Conservation (phyloP, 2,797 vertebrate genomes). For the Channallabes apus region DNA sequence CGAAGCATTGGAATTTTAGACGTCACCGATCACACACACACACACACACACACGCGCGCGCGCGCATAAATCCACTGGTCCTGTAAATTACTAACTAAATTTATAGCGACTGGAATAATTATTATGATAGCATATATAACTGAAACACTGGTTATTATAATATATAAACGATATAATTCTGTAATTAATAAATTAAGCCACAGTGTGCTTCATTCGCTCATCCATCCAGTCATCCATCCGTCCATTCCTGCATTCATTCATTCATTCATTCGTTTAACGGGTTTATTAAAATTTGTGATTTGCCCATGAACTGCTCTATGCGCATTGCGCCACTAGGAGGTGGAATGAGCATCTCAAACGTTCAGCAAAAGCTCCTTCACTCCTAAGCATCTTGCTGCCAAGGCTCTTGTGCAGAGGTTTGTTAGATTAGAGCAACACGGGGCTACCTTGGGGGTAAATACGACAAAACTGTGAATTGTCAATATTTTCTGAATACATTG, state of each 20-base stretch:
- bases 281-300: not conserved
- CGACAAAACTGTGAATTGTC: conserved; percentile 17
- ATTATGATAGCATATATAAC: not conserved
- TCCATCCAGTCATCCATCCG: not conserved
- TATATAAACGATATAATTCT: not conserved
- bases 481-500: not conserved
- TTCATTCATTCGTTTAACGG: conserved; percentile 14
- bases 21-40: not conserved
- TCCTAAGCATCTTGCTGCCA: not conserved
- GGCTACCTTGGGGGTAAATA: too few relatives aligned
- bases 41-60: not conserved
- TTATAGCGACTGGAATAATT: not conserved
- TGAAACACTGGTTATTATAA: not conserved
- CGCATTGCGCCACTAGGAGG: conserved; percentile 68
- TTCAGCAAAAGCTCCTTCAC: not conserved
- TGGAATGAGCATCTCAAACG: conserved; percentile 59
- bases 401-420: conserved; percentile 5
- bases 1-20: conserved; percentile 35
- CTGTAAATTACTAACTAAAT: not conserved
- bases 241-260: not conserved
- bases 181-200: not conserved
- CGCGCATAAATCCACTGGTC: not conserved
- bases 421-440: not conserved
- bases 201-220: not conserved
- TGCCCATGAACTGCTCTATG: conserved; percentile 22